Evolutionary conservation across 2,113 vertebrate species (phyloP), one percentile per base, ranked within the genome.

Genomic region (Bufo gargarizans): DNA sequence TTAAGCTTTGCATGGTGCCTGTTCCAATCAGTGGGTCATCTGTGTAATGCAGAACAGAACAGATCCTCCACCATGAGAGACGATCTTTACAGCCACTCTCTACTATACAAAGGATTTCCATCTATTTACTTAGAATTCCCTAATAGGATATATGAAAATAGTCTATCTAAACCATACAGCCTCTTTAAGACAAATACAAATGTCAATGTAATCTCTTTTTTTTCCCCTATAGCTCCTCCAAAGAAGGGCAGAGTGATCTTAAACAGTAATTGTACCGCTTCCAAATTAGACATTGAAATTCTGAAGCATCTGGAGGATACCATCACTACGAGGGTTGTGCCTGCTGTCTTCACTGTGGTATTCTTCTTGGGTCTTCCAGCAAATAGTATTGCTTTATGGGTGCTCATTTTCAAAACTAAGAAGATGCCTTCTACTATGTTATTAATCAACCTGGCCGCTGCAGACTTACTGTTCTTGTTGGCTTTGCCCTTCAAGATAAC

Each of bases 401-500:
- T 94, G 8, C 76, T 94, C 84, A 59, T 63, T 49, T 63, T 17
- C 63, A 92, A 91, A 79, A 77, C 91, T 79, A 93, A 89, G 79
- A 94, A 91, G 59, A 84, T 78, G 22, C 91, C 93, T 67, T 91
- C 90, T 22, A 85, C 82, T 0, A 4, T 93, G n/a, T 91, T 93
- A 49, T 84, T 93, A 55, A 84, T 93, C 82, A 94, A 93, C 74
- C 80, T 94, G 90, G 93, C 92, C 0, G 1, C 6, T 19, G 91
- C 91, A 0, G 92, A 94, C 89, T 89, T 94, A 67, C 50, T 94
- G 8, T 91, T 94, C 2, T 47, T 84, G 47, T 83, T 94, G 3
- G 47, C 91, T 13, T 90, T 94, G 59, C 94, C 94, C 12, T 91
- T 94, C 86, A 94, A 90, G 89, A 92, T 94, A 79, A 82, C 85